Conservation (phyloP, 2,888 invertebrate genomes). For the Acrocyrtus sp. region DNA sequence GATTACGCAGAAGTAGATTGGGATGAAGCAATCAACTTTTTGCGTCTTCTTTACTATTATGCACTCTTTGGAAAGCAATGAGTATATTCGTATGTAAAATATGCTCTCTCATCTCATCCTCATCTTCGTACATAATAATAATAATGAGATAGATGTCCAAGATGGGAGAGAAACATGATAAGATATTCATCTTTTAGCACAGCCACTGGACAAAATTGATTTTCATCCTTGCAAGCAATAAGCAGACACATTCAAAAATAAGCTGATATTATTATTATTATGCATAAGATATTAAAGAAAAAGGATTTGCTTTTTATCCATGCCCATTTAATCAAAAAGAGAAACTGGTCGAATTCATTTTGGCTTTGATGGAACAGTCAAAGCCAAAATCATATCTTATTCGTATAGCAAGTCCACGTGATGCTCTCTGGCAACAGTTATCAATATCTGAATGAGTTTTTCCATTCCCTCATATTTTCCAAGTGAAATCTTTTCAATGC, state of each 20-base stretch:
- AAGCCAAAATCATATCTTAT: too few relatives aligned
- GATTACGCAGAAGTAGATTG: constrained; percentile 2
- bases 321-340: constrained; percentile 20
- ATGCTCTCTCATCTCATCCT: constrained; percentile 59
- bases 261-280: constrained; percentile 2
- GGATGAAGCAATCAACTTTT: constrained; percentile 27
- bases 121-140: too few relatives aligned
- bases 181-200: constrained; percentile 14
- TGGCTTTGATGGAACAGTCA: too few relatives aligned
- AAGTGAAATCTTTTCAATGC: too few relatives aligned
- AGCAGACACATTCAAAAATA: background rate
- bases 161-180: too few relatives aligned
- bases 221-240: constrained; percentile 8
- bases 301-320: constrained; percentile 22
- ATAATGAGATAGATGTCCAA: constrained; percentile 54
- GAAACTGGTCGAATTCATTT: too few relatives aligned
- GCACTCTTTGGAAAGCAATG: constrained; percentile 51
- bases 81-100: constrained; percentile 53
- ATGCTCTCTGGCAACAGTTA: too few relatives aligned
- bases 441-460: too few relatives aligned
- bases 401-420: too few relatives aligned
- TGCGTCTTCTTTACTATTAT: background rate
- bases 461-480: too few relatives aligned
- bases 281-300: constrained; percentile 24
- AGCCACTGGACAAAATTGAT: too few relatives aligned